Percentiles rank a stretch among this genome's conserved stretches.
Conservation (phyloP, 2,797 vertebrate species). For the Tiaroga cobitis region DNA sequence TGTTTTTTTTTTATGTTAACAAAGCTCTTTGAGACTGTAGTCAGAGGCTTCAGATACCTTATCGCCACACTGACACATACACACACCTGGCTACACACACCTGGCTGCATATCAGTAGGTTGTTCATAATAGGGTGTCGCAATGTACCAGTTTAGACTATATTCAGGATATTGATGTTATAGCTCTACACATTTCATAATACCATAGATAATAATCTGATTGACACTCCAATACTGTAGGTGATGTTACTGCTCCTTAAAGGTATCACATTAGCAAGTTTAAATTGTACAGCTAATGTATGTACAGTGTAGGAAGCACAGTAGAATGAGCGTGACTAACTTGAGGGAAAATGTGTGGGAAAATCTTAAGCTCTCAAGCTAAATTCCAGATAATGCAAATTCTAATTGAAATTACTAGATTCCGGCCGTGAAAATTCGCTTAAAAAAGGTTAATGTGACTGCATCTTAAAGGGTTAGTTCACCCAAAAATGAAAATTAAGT, state of each 20-base stretch:
- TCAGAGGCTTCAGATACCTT: neutral
- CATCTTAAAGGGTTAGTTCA: no score
- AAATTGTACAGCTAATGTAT: neutral
- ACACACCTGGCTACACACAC: neutral
- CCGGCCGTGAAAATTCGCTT: no score
- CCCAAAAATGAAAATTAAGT: no score
- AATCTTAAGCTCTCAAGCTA: neutral
- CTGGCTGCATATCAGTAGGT: neutral
- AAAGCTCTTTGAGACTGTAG: conserved; percentile 33
- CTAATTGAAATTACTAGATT: no score
- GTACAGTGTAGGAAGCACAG: neutral
- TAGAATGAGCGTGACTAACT: neutral
- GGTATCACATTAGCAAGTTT: neutral
- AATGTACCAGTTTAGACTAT: neutral
- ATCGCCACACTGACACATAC: neutral
- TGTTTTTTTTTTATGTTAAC: conserved; percentile 11
- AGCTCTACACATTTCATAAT: neutral
- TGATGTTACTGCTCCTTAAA: neutral
- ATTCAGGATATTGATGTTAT: neutral
- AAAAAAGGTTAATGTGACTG: neutral
- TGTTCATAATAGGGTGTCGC: neutral
- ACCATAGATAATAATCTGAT: neutral
- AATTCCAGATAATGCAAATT: neutral
- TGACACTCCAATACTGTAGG: neutral
- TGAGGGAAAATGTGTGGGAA: neutral